Conservation (phyloP, 92 coral and sea anemone species). For the Palythoa heliodiscus region DNA sequence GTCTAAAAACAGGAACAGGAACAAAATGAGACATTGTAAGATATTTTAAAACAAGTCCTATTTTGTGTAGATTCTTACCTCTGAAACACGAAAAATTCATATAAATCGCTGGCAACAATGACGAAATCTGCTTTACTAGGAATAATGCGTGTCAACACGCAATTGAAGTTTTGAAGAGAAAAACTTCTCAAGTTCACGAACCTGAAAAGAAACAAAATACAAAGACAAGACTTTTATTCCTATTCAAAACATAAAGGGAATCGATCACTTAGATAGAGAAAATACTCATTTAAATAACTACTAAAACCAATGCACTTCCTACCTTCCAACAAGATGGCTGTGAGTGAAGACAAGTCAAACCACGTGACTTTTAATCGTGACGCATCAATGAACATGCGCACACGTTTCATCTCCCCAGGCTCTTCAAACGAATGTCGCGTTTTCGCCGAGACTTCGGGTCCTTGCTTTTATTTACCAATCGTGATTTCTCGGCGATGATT, state of each 20-base stretch:
- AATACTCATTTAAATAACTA: constrained; percentile 1
- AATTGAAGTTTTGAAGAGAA: background rate
- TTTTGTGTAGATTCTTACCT: constrained; percentile 54
- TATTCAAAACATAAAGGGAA: background rate
- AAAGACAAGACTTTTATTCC: background rate
- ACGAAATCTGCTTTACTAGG: constrained; percentile 61
- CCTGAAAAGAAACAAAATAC: constrained; percentile 8
- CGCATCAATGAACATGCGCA: constrained; percentile 34
- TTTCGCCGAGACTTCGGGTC: constrained; percentile 41
- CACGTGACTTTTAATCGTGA: constrained; percentile 22
- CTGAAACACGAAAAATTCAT: constrained; percentile 79
- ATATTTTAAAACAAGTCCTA: background rate
- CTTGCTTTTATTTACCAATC: constrained; percentile 41
- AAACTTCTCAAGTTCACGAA: constrained; percentile 35
- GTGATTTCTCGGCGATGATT: constrained; percentile 18
- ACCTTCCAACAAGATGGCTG: constrained; percentile 48
- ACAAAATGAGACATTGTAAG: too few species aligned
- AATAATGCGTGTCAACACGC: constrained; percentile 57
- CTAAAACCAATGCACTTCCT: background rate
- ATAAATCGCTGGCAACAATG: constrained; percentile 72
- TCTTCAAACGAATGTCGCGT: background rate
- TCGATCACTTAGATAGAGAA: background rate
- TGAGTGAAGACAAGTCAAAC: constrained; percentile 22
- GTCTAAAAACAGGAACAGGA: background rate
- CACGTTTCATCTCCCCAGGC: constrained; percentile 10